These are phyloP conservation scores for Nothura maculosa DNA, from an alignment of 2,797 vertebrate genomes.

Conservation along the genomic window DNA sequence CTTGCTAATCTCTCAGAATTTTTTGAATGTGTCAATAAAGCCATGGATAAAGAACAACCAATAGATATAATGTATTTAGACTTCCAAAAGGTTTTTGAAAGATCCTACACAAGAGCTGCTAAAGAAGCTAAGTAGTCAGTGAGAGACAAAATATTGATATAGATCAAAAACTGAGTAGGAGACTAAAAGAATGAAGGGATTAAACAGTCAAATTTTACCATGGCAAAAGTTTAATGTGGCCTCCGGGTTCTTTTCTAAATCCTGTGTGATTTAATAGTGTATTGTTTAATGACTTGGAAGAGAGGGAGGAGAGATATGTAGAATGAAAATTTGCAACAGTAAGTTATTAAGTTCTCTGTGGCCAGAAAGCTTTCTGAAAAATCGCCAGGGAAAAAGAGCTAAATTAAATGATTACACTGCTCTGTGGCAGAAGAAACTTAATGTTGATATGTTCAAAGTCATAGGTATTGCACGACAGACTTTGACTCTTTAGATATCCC, in stretches of 20 bases:
- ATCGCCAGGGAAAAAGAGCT: neutral
- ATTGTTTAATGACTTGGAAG: constrained; percentile 62
- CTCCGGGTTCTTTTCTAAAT: constrained; percentile 48
- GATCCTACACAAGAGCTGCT: constrained; percentile 25
- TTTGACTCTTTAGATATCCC: neutral
- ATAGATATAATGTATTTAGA: constrained; percentile 36
- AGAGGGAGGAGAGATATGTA: neutral
- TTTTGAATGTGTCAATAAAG: constrained; percentile 47
- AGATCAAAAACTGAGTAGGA: constrained; percentile 56
- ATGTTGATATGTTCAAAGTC: neutral
- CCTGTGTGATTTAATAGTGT: constrained; percentile 37
- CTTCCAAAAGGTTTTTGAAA: constrained; percentile 59
- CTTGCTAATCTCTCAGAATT: constrained; percentile 22
- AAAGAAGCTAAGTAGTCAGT: constrained; percentile 45
- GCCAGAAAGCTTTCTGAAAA: neutral
- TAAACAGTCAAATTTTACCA: constrained; percentile 41
- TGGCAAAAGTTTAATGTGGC: constrained; percentile 57
- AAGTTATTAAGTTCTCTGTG: constrained; percentile 16
- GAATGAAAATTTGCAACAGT: constrained; percentile 9
- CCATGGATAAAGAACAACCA: constrained; percentile 38
- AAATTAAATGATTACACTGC: rapidly evolving
- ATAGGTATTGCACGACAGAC: neutral
- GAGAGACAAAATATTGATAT: constrained; percentile 66
- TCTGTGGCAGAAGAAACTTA: neutral
- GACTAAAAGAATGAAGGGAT: constrained; percentile 56